A percentile compares a stretch with the other conserved stretches of the same genome.
Evolutionary conservation across 2,797 vertebrate genomes (phyloP).

Genomic region (Chrosomus eos): DNA sequence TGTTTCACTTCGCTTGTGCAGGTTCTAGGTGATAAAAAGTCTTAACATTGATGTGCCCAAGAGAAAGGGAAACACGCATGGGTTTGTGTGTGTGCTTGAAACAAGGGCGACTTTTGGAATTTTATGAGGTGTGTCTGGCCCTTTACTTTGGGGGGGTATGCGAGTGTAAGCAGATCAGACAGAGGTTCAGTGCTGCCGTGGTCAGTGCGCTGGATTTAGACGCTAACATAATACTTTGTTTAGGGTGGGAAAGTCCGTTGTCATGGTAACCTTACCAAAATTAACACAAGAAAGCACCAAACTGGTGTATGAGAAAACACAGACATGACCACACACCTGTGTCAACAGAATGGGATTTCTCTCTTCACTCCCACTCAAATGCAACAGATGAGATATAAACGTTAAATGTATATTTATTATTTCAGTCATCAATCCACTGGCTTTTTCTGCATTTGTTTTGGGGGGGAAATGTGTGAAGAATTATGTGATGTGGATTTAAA

Average conservation of each 20-base stretch:
- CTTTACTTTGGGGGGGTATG: too few relatives aligned
- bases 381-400: background rate
- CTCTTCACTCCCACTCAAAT: slow-evolving; percentile 10
- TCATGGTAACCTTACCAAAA: slow-evolving; percentile 33
- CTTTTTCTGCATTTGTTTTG: background rate
- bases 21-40: too few relatives aligned
- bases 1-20: too few relatives aligned
- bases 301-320: slow-evolving; percentile 51
- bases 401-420: background rate
- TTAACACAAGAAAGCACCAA: slow-evolving; percentile 41
- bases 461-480: background rate
- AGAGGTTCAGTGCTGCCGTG: slow-evolving; percentile 25
- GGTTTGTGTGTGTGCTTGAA: too few relatives aligned
- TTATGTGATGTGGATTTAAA: background rate
- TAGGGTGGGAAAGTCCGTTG: slow-evolving; percentile 49
- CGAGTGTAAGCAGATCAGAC: slow-evolving; percentile 26
- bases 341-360: slow-evolving; percentile 56
- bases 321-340: slow-evolving; percentile 54
- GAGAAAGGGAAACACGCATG: too few relatives aligned
- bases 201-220: slow-evolving; percentile 30
- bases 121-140: too few relatives aligned
- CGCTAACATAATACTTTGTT: slow-evolving; percentile 31
- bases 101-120: too few relatives aligned
- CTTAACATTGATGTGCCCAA: too few relatives aligned
- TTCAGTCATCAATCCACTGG: background rate